These are phyloP conservation scores for Oreohelix idahoensis DNA, from an alignment of 1,140 invertebrate species.

Conservation along the genomic window DNA sequence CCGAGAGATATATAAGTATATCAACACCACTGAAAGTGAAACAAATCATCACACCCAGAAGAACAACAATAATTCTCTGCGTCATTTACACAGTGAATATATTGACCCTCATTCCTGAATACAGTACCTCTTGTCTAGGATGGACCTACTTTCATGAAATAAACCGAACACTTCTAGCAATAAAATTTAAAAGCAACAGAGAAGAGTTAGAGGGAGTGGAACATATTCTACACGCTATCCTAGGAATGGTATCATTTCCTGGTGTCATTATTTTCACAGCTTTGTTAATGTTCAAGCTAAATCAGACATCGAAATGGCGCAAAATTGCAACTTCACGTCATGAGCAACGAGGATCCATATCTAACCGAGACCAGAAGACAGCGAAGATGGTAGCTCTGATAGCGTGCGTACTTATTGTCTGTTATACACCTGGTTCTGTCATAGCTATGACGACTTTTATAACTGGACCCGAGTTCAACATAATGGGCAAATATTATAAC, in stretches of 20 bases:
- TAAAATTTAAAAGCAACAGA: background rate
- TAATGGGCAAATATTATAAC: background rate
- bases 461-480: slow-evolving; percentile 5
- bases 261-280: slow-evolving; percentile 4
- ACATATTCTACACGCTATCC: background rate
- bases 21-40: background rate
- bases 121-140: background rate
- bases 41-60: background rate
- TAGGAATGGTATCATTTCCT: background rate
- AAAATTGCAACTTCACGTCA: background rate
- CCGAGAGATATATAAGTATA: background rate
- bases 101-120: background rate
- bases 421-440: background rate
- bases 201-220: background rate
- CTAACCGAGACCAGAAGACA: background rate
- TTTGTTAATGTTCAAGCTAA: slow-evolving; percentile 1
- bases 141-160: background rate
- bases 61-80: background rate
- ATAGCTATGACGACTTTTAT: background rate
- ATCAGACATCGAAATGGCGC: background rate
- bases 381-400: background rate
- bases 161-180: slow-evolving; percentile 3
- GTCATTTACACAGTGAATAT: background rate
- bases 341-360: background rate
- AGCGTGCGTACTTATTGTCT: background rate